Evolutionary conservation across 2,888 invertebrate genomes (phyloP).

Genomic region (Sympetrum striolatum): DNA sequence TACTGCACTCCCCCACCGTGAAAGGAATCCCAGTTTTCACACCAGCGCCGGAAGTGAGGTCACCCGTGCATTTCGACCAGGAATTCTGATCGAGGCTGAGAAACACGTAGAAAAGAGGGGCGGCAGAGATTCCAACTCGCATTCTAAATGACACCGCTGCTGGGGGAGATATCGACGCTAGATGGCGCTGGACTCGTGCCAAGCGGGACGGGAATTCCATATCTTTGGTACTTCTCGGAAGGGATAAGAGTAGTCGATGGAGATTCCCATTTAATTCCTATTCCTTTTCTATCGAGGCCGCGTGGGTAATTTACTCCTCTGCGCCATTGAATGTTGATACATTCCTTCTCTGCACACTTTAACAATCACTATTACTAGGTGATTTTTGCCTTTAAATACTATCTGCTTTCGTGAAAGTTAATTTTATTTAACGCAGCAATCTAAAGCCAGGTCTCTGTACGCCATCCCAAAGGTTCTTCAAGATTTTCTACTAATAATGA

Average conservation of each 20-base stretch:
- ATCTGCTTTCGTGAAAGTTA: too few species aligned
- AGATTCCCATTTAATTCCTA: neutral
- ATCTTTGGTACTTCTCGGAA: neutral
- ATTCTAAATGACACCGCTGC: neutral
- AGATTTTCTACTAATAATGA: too few species aligned
- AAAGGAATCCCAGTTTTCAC: constrained; percentile 32
- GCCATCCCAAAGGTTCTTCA: too few species aligned
- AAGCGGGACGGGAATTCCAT: neutral
- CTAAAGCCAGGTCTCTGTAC: too few species aligned
- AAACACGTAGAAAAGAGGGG: neutral
- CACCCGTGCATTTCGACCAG: constrained; percentile 1
- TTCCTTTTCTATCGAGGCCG: neutral
- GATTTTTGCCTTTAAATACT: neutral
- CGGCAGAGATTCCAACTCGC: neutral
- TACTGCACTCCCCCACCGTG: neutral
- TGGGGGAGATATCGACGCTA: neutral
- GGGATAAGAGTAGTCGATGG: neutral
- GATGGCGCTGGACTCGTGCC: neutral
- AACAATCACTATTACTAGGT: neutral
- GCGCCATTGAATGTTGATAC: too few species aligned
- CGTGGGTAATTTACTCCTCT: neutral
- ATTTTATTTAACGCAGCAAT: too few species aligned
- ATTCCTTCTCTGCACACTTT: neutral
- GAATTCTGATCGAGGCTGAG: neutral
- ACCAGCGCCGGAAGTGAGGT: constrained; percentile 7